Evolutionary conservation across 2,888 invertebrate species (phyloP).

Genomic region (Scrobipalpa atriplicella): DNA sequence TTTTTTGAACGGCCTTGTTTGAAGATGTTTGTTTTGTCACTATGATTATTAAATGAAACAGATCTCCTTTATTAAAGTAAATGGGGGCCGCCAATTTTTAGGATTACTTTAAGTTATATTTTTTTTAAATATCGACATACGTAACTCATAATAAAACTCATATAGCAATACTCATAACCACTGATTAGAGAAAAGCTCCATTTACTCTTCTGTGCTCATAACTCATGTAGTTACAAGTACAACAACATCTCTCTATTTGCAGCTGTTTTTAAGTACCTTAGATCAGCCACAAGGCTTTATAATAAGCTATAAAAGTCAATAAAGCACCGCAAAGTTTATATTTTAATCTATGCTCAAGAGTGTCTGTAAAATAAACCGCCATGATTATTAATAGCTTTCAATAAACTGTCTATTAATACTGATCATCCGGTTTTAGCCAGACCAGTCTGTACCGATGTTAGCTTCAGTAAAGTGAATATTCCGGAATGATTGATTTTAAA

Average conservation of each 20-base stretch:
- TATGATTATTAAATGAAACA: background rate
- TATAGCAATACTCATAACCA: background rate
- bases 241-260: too few relatives aligned
- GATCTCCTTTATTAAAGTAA: background rate
- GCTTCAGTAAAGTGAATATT: background rate
- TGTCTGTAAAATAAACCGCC: background rate
- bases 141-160: too few relatives aligned
- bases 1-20: background rate
- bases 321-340: background rate
- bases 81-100: background rate
- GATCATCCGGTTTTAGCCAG: background rate
- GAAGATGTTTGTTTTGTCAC: background rate
- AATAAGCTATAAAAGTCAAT: background rate
- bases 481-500: background rate
- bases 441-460: background rate
- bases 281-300: background rate
- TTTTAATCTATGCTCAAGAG: background rate
- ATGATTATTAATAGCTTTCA: slow-evolving; percentile 5
- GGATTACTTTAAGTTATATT: background rate
- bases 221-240: too few relatives aligned
- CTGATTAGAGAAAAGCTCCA: too few relatives aligned
- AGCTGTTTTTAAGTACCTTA: background rate
- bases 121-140: too few relatives aligned
- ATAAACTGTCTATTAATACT: slow-evolving; percentile 15
- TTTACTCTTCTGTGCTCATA: too few relatives aligned